These are phyloP conservation scores for Acanthoscelides obtectus DNA, from an alignment of 2,888 invertebrate genomes.

Conservation along the genomic window DNA sequence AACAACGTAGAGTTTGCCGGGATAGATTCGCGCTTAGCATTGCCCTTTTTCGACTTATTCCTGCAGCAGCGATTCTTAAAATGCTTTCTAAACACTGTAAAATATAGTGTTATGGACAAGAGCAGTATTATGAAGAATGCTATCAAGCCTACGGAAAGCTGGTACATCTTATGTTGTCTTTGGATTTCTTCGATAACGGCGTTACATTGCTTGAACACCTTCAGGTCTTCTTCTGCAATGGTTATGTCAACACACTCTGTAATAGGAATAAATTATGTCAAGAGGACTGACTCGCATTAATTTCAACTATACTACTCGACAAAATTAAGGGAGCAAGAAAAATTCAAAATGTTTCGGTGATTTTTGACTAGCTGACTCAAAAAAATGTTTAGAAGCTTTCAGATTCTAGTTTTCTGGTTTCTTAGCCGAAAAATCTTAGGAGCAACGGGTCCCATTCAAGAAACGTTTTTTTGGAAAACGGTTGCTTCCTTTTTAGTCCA, in stretches of 20 bases:
- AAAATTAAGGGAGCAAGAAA: no score
- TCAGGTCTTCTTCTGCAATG: constrained; percentile 12
- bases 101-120: constrained; percentile 5
- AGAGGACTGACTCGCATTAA: no score
- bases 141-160: constrained; percentile 11
- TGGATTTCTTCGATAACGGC: constrained; percentile 6
- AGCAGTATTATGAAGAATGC: constrained; percentile 5
- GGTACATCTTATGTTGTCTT: constrained; percentile 6
- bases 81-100: constrained; percentile 7
- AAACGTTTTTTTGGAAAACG: no score
- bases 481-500: no score
- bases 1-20: background rate
- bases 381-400: no score
- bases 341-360: no score
- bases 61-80: background rate
- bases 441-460: no score
- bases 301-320: no score
- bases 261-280: constrained; percentile 7
- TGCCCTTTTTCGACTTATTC: background rate
- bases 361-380: no score
- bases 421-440: no score
- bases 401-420: no score
- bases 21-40: background rate
- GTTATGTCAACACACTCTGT: constrained; percentile 10
- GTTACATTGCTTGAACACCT: constrained; percentile 10